Conservation (phyloP, 2,888 invertebrate genomes). For the Hypomecis atomaria region DNA sequence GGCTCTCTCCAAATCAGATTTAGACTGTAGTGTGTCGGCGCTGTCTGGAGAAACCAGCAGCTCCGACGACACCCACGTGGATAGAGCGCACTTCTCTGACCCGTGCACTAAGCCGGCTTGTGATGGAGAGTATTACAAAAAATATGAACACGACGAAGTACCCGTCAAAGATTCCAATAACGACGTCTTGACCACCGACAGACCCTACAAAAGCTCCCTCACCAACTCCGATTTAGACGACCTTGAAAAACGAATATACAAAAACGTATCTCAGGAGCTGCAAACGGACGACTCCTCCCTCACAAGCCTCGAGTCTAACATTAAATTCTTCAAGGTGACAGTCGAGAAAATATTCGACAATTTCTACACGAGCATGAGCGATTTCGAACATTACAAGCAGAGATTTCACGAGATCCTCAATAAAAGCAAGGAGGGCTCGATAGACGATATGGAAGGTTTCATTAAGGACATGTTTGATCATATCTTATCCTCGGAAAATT, state of each 20-base stretch:
- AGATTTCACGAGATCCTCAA: constrained; percentile 68
- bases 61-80: neutral
- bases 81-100: neutral
- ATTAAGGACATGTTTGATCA: constrained; percentile 72
- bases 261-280: constrained; percentile 63
- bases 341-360: constrained; percentile 73
- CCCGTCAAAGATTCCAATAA: constrained; percentile 64
- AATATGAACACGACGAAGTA: constrained; percentile 65
- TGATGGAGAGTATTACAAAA: constrained; percentile 64
- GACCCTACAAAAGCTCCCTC: constrained; percentile 45
- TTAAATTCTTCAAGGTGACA: constrained; percentile 69
- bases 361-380: constrained; percentile 66
- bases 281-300: constrained; percentile 57
- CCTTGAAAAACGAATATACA: constrained; percentile 62
- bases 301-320: constrained; percentile 65
- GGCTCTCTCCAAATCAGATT: constrained; percentile 31
- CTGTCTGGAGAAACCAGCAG: constrained; percentile 8
- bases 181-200: constrained; percentile 22
- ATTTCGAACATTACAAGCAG: constrained; percentile 69
- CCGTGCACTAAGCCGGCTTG: neutral
- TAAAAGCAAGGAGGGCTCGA: constrained; percentile 60
- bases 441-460: constrained; percentile 71
- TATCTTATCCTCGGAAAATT: constrained; percentile 64
- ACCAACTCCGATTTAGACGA: constrained; percentile 67
- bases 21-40: constrained; percentile 13